Base-by-base conservation (phyloP, 2,888 invertebrate species). In the Eupsilia transversa region DNA sequence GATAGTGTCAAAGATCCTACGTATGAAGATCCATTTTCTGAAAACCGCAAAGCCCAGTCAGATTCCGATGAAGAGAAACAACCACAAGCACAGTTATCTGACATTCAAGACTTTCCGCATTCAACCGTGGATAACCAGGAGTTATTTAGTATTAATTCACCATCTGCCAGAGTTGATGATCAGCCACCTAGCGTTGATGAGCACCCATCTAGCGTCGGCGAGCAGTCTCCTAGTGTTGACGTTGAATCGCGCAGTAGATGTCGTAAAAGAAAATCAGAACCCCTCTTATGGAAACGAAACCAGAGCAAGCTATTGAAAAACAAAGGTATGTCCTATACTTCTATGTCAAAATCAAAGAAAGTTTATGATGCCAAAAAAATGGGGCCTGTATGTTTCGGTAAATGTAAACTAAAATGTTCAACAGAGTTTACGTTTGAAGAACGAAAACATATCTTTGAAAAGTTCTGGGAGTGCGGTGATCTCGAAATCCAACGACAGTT, bases 11-110 rank as follows among this genome's bases (percentile, higher is more conserved):
- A 64, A 72, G 64, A 52, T 63, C 54, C n/a, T n/a, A 72, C 49
- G 49, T 49, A 49, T 49, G 43, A 43, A 43, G 43, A 43, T 17
- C 49, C 49, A 49, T 49, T 49, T 49, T 49, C 49, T 49, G 49
- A 49, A 49, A 49, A 56, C 30, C 64, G 67, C 74, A 41, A 49
- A 49, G 49, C 49, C 49, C 49, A 49, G 49, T 49, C 49, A 23
- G 49, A 49, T n/a, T 49, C 23, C 49, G 74, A 74, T 71, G 65
- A 74, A 66, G 74, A 80, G 57, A 72, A 77, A 68, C 61, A 66
- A 61, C 72, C 70, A 69, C 63, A 43, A 63, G 63, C 63, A 74
- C 57, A 74, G 64, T 68, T 69, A 69, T 35, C 69, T 63, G 54
- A 68, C 43, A 69, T 69, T 73, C 46, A 59, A 65, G 60, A 46